Conservation (phyloP, 2,888 invertebrate genomes). For the Sphecodes monilicornis region DNA sequence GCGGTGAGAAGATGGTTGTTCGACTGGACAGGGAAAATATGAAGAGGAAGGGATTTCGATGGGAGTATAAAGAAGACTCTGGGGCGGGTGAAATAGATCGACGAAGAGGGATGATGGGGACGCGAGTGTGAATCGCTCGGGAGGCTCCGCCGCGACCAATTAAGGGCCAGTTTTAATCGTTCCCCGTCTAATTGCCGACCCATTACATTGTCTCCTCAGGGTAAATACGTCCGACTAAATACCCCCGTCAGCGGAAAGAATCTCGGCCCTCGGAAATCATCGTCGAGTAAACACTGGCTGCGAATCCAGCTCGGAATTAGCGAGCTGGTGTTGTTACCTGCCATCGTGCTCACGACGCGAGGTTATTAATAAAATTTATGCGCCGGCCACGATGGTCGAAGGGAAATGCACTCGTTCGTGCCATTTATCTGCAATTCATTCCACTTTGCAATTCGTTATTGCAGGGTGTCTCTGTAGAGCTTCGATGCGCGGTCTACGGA, state of each 20-base stretch:
- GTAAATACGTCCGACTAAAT: constrained; percentile 72
- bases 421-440: constrained; percentile 1
- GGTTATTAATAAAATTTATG: constrained; percentile 55
- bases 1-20: constrained; percentile 52
- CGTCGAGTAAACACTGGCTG: constrained; percentile 52
- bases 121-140: constrained; percentile 71
- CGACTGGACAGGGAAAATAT: constrained; percentile 24
- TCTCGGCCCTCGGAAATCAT: constrained; percentile 56
- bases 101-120: constrained; percentile 54
- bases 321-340: constrained; percentile 30
- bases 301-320: constrained; percentile 21
- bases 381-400: not conserved
- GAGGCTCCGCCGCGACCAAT: constrained; percentile 76
- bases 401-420: not conserved
- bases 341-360: constrained; percentile 47
- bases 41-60: constrained; percentile 30
- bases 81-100: constrained; percentile 23
- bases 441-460: not conserved
- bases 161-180: constrained; percentile 82
- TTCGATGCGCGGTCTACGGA: not conserved
- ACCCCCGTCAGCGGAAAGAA: constrained; percentile 63
- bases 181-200: constrained; percentile 77
- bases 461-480: not conserved
- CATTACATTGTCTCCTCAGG: constrained; percentile 79
- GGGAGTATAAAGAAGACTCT: not conserved